Evolutionary conservation across 1,140 invertebrate genomes (phyloP).

Genomic region (Musca vetustissima): DNA sequence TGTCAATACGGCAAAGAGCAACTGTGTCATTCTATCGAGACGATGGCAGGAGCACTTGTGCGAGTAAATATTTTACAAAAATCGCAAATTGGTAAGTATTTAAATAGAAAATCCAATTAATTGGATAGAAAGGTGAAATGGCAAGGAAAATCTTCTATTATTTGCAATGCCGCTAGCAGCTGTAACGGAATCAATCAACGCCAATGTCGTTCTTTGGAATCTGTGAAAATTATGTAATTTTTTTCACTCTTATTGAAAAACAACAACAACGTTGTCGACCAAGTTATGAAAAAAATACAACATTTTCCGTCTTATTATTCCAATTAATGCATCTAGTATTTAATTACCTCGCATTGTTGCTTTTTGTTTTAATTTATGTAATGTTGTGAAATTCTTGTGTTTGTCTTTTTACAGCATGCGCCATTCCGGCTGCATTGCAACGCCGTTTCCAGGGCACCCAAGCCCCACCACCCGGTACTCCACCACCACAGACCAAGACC

Average conservation of each 20-base stretch:
- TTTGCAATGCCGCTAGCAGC: no score
- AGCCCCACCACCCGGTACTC: slow-evolving; percentile 57
- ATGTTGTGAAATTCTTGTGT: slow-evolving; percentile 1
- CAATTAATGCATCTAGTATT: no score
- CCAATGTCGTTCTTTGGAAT: not conserved
- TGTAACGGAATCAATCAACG: no score
- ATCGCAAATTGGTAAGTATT: slow-evolving; percentile 45
- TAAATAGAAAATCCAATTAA: not conserved
- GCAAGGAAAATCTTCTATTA: no score
- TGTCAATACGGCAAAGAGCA: not conserved
- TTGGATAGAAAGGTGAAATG: no score
- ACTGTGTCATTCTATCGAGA: slow-evolving; percentile 19
- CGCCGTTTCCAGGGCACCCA: slow-evolving; percentile 46
- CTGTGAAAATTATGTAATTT: slow-evolving; percentile 25
- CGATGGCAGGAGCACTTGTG: slow-evolving; percentile 41
- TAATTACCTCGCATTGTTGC: no score
- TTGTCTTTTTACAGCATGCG: slow-evolving; percentile 1
- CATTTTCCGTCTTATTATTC: not conserved
- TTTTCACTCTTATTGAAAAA: slow-evolving; percentile 1
- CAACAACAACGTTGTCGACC: not conserved
- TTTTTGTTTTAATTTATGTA: no score
- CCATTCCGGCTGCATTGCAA: slow-evolving; percentile 31
- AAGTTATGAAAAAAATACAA: slow-evolving; percentile 3
- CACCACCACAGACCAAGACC: slow-evolving; percentile 64
- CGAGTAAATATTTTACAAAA: slow-evolving; percentile 50